Evolutionary conservation across 2,888 invertebrate species (phyloP).

Genomic region (Oxycera nigricornis): DNA sequence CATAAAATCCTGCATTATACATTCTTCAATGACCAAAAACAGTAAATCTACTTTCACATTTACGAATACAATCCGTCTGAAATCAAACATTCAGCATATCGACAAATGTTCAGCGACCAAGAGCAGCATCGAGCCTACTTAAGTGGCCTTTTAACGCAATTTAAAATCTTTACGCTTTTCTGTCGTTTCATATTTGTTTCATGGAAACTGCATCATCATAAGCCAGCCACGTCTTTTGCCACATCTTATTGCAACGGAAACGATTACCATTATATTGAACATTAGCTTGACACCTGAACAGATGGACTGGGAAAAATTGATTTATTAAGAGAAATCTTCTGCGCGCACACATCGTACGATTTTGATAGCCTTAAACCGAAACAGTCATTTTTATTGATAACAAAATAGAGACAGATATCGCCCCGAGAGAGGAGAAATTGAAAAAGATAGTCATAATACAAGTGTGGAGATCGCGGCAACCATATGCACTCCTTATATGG

Average conservation of each 20-base stretch:
- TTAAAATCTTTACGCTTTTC: constrained; percentile 1
- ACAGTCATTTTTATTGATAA: constrained; percentile 32
- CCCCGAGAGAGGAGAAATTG: constrained; percentile 37
- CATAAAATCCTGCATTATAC: too few species aligned
- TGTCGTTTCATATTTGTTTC: constrained; percentile 15
- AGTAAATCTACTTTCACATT: constrained; percentile 29
- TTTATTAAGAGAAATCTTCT: constrained; percentile 36
- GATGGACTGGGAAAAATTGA: constrained; percentile 31
- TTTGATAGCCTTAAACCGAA: constrained; percentile 37
- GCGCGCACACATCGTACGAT: constrained; percentile 5
- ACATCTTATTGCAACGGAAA: constrained; percentile 26
- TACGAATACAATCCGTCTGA: constrained; percentile 17
- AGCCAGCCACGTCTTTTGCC: neutral
- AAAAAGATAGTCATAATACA: constrained; percentile 39
- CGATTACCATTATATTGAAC: constrained; percentile 8
- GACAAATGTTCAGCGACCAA: neutral
- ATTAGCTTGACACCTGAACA: constrained; percentile 34
- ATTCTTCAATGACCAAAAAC: too few species aligned
- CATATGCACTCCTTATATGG: constrained; percentile 4
- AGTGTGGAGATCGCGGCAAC: constrained; percentile 28
- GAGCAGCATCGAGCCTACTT: constrained; percentile 6
- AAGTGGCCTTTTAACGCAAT: constrained; percentile 30
- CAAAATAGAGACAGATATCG: constrained; percentile 29
- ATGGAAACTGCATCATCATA: neutral
- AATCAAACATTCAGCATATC: neutral